Conservation (phyloP, 1,140 invertebrate species). For the Triops longicaudatus region DNA sequence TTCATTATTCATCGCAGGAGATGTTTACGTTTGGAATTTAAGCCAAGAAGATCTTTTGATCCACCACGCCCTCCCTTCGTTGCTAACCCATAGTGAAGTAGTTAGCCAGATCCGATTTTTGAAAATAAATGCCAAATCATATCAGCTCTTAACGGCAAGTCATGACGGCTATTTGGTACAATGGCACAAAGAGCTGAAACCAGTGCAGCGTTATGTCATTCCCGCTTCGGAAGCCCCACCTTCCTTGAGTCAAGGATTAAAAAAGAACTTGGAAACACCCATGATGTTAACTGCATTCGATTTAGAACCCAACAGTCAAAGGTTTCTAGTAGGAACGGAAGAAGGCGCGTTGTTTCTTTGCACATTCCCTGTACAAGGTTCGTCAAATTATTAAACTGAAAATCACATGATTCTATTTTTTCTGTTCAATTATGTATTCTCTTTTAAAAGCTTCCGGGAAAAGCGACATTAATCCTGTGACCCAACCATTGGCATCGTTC, state of each 20-base stretch:
- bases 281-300: not conserved
- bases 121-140: not conserved
- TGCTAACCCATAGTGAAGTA: not conserved
- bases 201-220: conserved; percentile 1
- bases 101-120: not conserved
- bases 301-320: not conserved
- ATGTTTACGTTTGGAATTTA: not conserved
- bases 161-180: not conserved
- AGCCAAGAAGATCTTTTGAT: not conserved
- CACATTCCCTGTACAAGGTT: not conserved
- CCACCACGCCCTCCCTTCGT: not conserved
- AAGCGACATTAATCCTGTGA: not conserved
- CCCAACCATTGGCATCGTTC: not conserved
- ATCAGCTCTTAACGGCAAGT: not conserved
- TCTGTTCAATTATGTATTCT: not conserved
- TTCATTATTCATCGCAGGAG: not conserved
- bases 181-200: not conserved
- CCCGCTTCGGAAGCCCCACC: not conserved
- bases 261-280: not conserved
- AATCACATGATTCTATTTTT: not conserved
- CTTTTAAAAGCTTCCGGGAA: not conserved
- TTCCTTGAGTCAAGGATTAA: not conserved
- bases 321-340: not conserved
- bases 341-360: not conserved
- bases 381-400: not conserved